phyloP scores from a whole-genome alignment of 2,797 vertebrate species.

The Danio tinwini region DNA sequence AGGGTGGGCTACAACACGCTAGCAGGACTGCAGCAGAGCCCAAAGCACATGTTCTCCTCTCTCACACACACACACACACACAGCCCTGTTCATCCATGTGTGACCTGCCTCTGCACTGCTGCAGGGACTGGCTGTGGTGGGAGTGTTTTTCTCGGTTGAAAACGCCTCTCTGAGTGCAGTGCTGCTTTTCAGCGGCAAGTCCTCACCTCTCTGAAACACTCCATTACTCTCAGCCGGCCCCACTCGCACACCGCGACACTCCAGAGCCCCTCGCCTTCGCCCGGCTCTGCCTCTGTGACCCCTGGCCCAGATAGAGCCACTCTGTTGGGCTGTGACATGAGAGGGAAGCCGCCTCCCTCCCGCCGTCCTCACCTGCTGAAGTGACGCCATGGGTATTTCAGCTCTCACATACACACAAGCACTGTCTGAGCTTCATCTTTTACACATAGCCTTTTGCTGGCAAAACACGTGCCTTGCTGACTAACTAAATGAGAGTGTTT shows the following conservation, averaged over 20 bases:
- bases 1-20: conserved; percentile 43
- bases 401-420: conserved; percentile 12
- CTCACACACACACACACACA: conserved; percentile 14
- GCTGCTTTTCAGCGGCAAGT: conserved; percentile 43
- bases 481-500: conserved; percentile 19
- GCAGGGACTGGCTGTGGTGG: conserved; percentile 57
- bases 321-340: conserved; percentile 44
- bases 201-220: conserved; percentile 53
- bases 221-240: conserved; percentile 49
- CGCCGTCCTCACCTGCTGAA: conserved; percentile 10
- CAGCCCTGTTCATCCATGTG: conserved; percentile 55
- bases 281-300: conserved; percentile 33
- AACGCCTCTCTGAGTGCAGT: conserved; percentile 47
- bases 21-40: conserved; percentile 53
- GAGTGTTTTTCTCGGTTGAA: conserved; percentile 50
- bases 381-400: conserved; percentile 11
- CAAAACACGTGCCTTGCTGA: conserved; percentile 27
- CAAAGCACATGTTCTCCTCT: conserved; percentile 57
- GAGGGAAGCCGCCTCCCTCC: conserved; percentile 15
- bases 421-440: conserved; percentile 11
- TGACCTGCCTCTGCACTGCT: conserved; percentile 62
- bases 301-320: conserved; percentile 44
- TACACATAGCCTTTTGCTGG: conserved; percentile 18
- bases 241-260: conserved; percentile 25
- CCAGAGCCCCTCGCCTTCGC: conserved; percentile 28